phyloP scores from a whole-genome alignment of 2,888 invertebrate genomes.

The Himalopsyche tibetana region DNA sequence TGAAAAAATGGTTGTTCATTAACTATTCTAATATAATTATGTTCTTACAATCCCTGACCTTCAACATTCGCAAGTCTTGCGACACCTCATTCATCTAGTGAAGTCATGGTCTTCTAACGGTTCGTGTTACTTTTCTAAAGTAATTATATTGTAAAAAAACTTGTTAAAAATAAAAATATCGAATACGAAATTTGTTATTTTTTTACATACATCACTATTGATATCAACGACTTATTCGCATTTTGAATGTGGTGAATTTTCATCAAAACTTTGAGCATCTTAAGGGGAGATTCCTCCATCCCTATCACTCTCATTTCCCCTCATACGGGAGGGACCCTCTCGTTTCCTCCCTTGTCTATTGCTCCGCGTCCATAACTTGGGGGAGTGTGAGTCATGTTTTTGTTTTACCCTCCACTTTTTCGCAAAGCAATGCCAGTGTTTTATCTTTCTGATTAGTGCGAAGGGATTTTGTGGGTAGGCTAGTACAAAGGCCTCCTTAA shows the following conservation, averaged over 20 bases:
- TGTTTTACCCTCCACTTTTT: conserved; percentile 58
- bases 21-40: too few relatives aligned
- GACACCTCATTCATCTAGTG: too few relatives aligned
- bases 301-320: conserved; percentile 39
- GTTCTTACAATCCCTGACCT: too few relatives aligned
- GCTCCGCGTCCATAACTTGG: conserved; percentile 35
- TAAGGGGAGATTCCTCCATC: conserved; percentile 39
- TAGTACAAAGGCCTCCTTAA: not conserved
- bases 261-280: not conserved
- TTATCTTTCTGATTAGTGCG: conserved; percentile 54
- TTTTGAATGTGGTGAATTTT: not conserved
- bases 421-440: conserved; percentile 55
- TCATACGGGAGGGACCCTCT: not conserved
- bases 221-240: too few relatives aligned
- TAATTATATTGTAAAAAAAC: too few relatives aligned
- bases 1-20: too few relatives aligned
- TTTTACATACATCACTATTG: too few relatives aligned
- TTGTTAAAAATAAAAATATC: too few relatives aligned
- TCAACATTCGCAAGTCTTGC: too few relatives aligned
- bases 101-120: too few relatives aligned
- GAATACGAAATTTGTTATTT: too few relatives aligned
- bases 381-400: conserved; percentile 62
- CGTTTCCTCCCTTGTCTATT: conserved; percentile 51
- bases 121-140: too few relatives aligned
- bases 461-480: not conserved